Base-by-base conservation (phyloP, 2,797 vertebrate species). In the Masticophis lateralis region DNA sequence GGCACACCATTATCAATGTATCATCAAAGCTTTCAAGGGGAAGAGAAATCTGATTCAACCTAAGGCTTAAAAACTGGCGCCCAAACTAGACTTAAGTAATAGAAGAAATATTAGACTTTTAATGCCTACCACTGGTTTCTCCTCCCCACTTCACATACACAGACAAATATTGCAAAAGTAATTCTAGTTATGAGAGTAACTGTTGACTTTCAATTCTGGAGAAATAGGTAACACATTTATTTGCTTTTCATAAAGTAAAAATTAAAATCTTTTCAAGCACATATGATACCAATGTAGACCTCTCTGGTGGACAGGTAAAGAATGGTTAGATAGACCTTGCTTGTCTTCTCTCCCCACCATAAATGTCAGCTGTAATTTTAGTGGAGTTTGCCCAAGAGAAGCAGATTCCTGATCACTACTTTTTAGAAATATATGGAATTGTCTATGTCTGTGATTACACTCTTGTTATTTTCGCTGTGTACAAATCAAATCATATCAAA, bases 1-100 rank as follows among this genome's bases (percentile, higher is more conserved):
- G 69, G 56, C 57, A 89, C 66, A 89, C 86, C 47, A 91, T 88
- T 63, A 79, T 88, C 92, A 93, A 57, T 66, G 88, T 66, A 91
- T 91, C 90, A 93, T 66, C 90, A 86, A 89, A 91, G 57, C 66
- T 55, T 90, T 90, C 12, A 47, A 69, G 43, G 28, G 53, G 55
- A 91, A 18, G 11, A 37, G 63, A 83, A 79, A 79, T 61, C 86
- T 91, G 51, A 90, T 79, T 86, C 47, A 91, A 59, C 22, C 63
- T 53, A 89, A 20, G 87, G 66, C 60, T 57, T 87, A 20, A 37
- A 83, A 51, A 16, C 12, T 43, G 8, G 25, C 57, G 7, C 22
- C 47, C 20, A 53, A 55, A 83, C n/a, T 28, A 9, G 79, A n/a
- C 13, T 69, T 25, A 88, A 59, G 53, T 74, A 79, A 61, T 60